These are phyloP conservation scores for Panthera leo DNA, from an alignment of 2,113 vertebrate genomes.

Conservation along the genomic window DNA sequence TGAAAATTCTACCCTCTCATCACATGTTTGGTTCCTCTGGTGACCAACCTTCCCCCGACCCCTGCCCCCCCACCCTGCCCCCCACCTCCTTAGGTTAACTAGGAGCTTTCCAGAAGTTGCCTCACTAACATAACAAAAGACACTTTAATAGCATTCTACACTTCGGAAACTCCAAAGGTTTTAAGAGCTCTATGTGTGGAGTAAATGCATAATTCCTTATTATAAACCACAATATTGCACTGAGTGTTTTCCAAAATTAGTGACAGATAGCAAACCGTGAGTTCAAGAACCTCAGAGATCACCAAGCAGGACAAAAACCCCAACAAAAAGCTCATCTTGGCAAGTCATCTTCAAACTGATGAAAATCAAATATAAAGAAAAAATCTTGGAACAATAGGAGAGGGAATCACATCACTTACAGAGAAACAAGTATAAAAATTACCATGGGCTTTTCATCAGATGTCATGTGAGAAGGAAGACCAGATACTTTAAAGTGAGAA, in stretches of 20 bases:
- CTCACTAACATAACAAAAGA: background rate
- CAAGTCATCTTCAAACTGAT: background rate
- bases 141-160: background rate
- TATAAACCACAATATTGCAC: background rate
- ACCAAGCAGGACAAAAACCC: background rate
- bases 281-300: background rate
- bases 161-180: background rate
- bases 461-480: background rate
- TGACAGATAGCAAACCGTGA: background rate
- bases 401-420: background rate
- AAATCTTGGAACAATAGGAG: background rate
- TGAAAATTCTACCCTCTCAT: background rate
- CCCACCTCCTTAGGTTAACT: background rate
- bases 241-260: background rate
- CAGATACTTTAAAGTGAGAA: background rate
- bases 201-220: background rate
- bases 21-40: background rate
- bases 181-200: background rate
- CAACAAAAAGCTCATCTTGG: background rate
- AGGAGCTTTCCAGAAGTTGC: background rate
- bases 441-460: background rate
- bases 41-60: background rate
- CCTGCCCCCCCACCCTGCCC: no score
- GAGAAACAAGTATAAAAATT: background rate
- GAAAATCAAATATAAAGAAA: background rate